Evolutionary conservation across 2,113 vertebrate genomes (phyloP), one percentile per base, ranked within the genome.

Genomic region (Hippocampus abdominalis): DNA sequence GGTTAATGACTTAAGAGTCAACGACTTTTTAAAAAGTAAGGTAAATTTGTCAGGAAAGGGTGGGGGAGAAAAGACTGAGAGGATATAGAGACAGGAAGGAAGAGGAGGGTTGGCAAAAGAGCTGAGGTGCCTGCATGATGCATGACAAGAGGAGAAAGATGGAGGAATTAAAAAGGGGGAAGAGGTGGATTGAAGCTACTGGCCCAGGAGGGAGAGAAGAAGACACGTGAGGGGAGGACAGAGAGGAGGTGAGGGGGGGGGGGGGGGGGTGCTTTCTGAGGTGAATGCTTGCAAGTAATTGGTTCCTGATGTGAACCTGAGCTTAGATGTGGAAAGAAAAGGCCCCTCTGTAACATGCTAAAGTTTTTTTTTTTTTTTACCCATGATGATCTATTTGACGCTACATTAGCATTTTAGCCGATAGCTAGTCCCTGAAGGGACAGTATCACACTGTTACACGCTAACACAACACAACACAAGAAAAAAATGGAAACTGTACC

Each of bases 231-330:
- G 79, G 77, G 80, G 54, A 71, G 81, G 72, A 76, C 64, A 51
- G 11, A 74, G 66, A 44, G 49, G 70, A 65, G 67, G 77, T 60
- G 64, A 71, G 59, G 66, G 73, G 48, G 72, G 60, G 48, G 27
- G 27, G 13, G 21, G 18, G 12, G 64, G 4, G 80, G 72, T 84
- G 72, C 74, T 78, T 68, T 75, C 25, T 44, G 77, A 65, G 71
- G 73, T 71, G 68, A 71, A 74, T 71, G 81, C 73, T 80, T 77
- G 75, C 70, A 80, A 57, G 69, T 92, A 93, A 93, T 92, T 89
- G 89, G 76, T 93, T 92, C 91, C 90, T 90, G 73, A 93, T 93
- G 92, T 91, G 81, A 90, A 88, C 84, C 86, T 89, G 80, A 82
- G 86, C 86, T 81, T 66, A 81, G 66, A 81, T 81, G 85, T 85